Conservation (phyloP, 2,888 invertebrate genomes). For the Caenorhabditis panamensis region DNA sequence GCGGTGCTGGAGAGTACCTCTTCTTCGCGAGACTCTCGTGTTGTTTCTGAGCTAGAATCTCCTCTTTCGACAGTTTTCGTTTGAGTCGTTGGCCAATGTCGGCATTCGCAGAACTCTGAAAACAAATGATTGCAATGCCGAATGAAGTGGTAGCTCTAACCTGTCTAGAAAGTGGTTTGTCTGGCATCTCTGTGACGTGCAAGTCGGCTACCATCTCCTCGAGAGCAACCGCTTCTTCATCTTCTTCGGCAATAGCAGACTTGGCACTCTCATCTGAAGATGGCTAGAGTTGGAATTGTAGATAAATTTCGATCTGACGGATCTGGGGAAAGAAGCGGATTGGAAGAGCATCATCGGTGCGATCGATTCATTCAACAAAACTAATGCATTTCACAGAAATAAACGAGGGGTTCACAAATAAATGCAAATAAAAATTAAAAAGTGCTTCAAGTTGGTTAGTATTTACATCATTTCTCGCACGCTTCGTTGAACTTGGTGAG, state of each 20-base stretch:
- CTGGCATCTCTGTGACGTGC: constrained; percentile 50
- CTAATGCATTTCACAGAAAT: constrained; percentile 36
- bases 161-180: constrained; percentile 49
- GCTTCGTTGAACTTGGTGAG: constrained; percentile 54
- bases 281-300: too few species aligned
- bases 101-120: constrained; percentile 29
- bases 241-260: constrained; percentile 62
- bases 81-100: constrained; percentile 42
- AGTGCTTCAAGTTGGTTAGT: constrained; percentile 20
- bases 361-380: constrained; percentile 52
- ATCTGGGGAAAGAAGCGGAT: too few species aligned
- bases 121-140: too few species aligned
- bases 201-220: constrained; percentile 51
- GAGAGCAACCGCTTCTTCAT: constrained; percentile 69
- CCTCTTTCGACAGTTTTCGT: constrained; percentile 69
- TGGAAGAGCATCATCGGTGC: constrained; percentile 9
- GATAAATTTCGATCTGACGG: too few species aligned
- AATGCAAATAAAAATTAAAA: not conserved
- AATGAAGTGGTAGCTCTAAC: too few species aligned
- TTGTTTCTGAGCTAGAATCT: constrained; percentile 77
- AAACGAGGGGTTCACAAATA: constrained; percentile 11
- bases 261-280: constrained; percentile 68
- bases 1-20: constrained; percentile 82
- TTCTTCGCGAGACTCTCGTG: constrained; percentile 91
- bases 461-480: constrained; percentile 35